phyloP scores from a whole-genome alignment of 2,888 invertebrate species.

The Drosophila gaucha region DNA sequence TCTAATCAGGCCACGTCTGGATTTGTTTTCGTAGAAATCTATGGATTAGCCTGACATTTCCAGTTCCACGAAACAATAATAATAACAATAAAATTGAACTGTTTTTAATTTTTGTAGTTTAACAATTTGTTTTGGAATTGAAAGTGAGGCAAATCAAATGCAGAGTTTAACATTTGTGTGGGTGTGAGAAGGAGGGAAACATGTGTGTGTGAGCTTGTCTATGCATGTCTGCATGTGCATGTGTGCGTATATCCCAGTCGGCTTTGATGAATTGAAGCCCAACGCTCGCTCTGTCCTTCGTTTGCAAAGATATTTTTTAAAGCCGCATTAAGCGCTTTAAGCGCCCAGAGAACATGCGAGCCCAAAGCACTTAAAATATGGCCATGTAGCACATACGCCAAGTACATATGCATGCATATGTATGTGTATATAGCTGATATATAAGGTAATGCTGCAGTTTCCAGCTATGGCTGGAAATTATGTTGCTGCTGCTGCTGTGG shows the following conservation, averaged over 20 bases:
- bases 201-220: neutral
- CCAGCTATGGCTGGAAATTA: slow-evolving; percentile 46
- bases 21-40: neutral
- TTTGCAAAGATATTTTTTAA: slow-evolving; percentile 58
- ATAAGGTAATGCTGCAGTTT: slow-evolving; percentile 50
- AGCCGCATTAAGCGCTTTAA: slow-evolving; percentile 78
- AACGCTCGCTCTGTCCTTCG: slow-evolving; percentile 15
- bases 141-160: neutral
- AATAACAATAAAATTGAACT: neutral
- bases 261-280: slow-evolving; percentile 56
- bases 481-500: slow-evolving; percentile 27
- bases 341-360: slow-evolving; percentile 36
- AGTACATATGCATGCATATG: neutral
- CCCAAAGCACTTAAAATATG: slow-evolving; percentile 69
- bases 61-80: neutral
- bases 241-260: slow-evolving; percentile 3
- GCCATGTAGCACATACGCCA: slow-evolving; percentile 55
- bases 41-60: neutral
- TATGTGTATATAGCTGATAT: slow-evolving; percentile 4
- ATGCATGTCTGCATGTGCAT: neutral
- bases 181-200: too few relatives aligned
- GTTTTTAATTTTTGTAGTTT: neutral
- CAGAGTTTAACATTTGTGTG: neutral
- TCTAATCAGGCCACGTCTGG: neutral
- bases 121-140: neutral